Percentiles rank a stretch among this genome's conserved stretches.
These are phyloP conservation scores for Hafferia zeledoni DNA, from an alignment of 2,797 vertebrate species.

Conservation along the genomic window DNA sequence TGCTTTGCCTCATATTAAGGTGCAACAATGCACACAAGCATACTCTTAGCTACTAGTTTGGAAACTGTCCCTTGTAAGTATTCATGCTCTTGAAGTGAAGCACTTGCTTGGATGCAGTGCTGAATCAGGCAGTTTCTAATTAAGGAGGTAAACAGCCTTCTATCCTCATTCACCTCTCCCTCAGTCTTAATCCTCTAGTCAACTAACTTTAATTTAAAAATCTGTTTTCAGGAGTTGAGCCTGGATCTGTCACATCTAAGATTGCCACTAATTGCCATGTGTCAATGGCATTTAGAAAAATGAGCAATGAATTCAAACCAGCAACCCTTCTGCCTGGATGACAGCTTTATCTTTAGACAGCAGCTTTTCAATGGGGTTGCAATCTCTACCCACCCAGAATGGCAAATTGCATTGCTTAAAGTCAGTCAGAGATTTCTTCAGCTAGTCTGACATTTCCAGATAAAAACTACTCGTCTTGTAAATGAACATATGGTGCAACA, in stretches of 20 bases:
- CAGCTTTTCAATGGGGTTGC: neutral
- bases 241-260: slow-evolving; percentile 13
- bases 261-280: slow-evolving; percentile 37
- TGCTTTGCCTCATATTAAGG: neutral
- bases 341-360: slow-evolving; percentile 27
- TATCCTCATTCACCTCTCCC: neutral
- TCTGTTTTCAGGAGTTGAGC: slow-evolving; percentile 26
- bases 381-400: neutral
- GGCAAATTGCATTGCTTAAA: neutral
- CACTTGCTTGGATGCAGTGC: slow-evolving; percentile 22
- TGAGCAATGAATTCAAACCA: slow-evolving; percentile 27
- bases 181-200: slow-evolving; percentile 26
- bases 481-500: neutral
- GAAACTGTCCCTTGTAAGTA: slow-evolving; percentile 21
- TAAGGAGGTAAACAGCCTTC: slow-evolving; percentile 35
- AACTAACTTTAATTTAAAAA: slow-evolving; percentile 50
- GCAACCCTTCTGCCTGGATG: neutral
- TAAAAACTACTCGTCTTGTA: neutral
- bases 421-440: neutral
- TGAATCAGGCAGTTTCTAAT: slow-evolving; percentile 49
- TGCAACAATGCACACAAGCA: neutral
- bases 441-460: neutral
- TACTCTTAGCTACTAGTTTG: neutral
- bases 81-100: slow-evolving; percentile 41
- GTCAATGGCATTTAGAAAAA: slow-evolving; percentile 39